These are phyloP conservation scores for Saccopteryx leptura DNA, from an alignment of 2,113 vertebrate species.

Conservation along the genomic window DNA sequence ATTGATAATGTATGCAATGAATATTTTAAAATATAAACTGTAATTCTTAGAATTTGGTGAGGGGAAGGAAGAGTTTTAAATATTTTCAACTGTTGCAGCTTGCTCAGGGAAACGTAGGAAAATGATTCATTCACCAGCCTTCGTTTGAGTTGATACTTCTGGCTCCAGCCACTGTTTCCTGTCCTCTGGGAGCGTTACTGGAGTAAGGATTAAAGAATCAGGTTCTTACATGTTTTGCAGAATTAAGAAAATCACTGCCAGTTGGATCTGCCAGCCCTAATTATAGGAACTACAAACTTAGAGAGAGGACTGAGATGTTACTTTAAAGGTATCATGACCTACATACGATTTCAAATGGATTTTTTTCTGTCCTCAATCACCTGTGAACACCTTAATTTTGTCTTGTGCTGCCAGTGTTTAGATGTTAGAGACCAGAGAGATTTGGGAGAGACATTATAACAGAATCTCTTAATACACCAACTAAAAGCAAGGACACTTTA, in stretches of 20 bases:
- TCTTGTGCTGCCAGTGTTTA: conserved; percentile 67
- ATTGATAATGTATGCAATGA: neutral
- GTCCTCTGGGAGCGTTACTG: conserved; percentile 69
- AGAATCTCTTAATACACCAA: conserved; percentile 68
- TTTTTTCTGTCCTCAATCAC: conserved; percentile 67
- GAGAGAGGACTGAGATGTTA: conserved; percentile 68
- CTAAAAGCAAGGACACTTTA: conserved; percentile 78
- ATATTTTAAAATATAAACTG: conserved; percentile 12
- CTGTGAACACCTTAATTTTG: conserved; percentile 70
- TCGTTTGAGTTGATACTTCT: conserved; percentile 45
- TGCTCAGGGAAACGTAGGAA: conserved; percentile 41
- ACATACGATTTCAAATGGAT: conserved; percentile 62
- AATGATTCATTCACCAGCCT: conserved; percentile 11
- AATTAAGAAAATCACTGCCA: conserved; percentile 72
- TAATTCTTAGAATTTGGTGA: conserved; percentile 13
- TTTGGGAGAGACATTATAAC: conserved; percentile 60
- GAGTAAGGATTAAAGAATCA: conserved; percentile 79
- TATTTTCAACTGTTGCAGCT: neutral
- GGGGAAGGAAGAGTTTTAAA: neutral
- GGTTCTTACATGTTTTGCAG: conserved; percentile 76
- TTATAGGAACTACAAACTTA: conserved; percentile 76
- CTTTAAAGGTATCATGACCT: conserved; percentile 70
- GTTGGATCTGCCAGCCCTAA: conserved; percentile 72
- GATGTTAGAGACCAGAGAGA: conserved; percentile 70
- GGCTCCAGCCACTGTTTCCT: neutral